Evolutionary conservation across 2,113 vertebrate species (phyloP).

Genomic region (Chascanopsetta lugubris): DNA sequence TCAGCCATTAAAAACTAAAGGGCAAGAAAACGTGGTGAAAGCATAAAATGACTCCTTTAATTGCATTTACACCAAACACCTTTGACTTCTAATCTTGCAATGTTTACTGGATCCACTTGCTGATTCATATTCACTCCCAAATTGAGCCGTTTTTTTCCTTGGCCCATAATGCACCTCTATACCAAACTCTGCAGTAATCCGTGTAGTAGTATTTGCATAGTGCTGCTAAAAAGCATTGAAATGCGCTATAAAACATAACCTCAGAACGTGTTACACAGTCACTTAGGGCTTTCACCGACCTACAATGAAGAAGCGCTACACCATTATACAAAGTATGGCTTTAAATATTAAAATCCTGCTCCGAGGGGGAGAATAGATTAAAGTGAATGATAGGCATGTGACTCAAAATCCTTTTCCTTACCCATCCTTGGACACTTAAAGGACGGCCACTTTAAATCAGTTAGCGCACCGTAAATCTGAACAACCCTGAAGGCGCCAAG

Average conservation of each 20-base stretch:
- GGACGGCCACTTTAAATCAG: slow-evolving; percentile 23
- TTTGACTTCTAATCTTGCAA: no score
- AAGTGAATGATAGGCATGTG: not conserved
- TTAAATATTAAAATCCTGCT: not conserved
- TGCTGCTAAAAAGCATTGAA: no score
- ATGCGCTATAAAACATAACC: no score
- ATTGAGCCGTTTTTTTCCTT: not conserved
- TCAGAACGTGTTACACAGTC: no score
- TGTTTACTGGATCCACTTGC: no score
- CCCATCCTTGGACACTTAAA: slow-evolving; percentile 11
- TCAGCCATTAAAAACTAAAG: no score
- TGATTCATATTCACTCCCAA: no score
- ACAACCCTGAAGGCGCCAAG: slow-evolving; percentile 11
- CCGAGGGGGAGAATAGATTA: not conserved
- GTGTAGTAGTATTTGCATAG: not conserved
- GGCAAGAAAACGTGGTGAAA: no score
- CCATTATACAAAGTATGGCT: not conserved
- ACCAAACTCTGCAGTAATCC: not conserved
- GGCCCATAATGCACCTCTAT: not conserved
- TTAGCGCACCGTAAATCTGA: slow-evolving; percentile 23
- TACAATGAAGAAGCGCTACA: not conserved
- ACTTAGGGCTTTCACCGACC: no score
- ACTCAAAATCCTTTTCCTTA: slow-evolving; percentile 7
- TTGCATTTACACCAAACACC: not conserved
- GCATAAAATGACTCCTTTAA: no score